phyloP scores from a whole-genome alignment of 2,888 invertebrate genomes.

The Cerastis leucographa region DNA sequence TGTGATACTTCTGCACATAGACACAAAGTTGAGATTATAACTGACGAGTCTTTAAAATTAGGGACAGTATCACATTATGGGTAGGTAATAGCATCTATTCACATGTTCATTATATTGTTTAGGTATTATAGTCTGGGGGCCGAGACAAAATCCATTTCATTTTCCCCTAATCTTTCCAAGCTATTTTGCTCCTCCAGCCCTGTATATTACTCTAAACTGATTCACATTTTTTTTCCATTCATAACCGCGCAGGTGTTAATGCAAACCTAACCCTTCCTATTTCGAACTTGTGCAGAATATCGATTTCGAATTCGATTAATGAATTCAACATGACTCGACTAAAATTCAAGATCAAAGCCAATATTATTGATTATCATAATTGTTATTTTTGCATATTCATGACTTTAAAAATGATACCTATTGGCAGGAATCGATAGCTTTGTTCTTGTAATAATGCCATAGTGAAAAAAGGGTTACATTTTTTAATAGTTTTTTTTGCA shows the following conservation, averaged over 20 bases:
- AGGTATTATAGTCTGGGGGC: background rate
- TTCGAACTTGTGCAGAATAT: conserved; percentile 27
- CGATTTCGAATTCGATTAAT: conserved; percentile 69
- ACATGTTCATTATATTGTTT: background rate
- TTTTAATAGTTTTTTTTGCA: conserved; percentile 66
- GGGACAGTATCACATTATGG: background rate
- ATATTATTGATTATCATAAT: conserved; percentile 86
- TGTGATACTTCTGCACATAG: background rate
- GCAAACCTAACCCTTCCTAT: conserved; percentile 51
- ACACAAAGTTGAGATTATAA: background rate
- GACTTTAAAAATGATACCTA: conserved; percentile 65
- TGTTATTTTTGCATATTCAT: conserved; percentile 89
- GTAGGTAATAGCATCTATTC: background rate
- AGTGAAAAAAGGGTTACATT: conserved; percentile 66
- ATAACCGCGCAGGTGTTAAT: conserved; percentile 45
- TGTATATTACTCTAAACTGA: background rate
- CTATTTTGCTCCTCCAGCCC: background rate
- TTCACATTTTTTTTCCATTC: conserved; percentile 4
- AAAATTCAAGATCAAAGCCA: conserved; percentile 78
- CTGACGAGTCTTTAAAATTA: background rate
- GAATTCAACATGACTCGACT: conserved; percentile 78
- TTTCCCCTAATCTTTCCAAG: background rate
- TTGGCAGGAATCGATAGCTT: conserved; percentile 64
- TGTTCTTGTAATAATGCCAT: conserved; percentile 57
- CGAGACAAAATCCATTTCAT: background rate